Evolutionary conservation across 1,140 invertebrate species (phyloP).

Genomic region (Ladona fulva): DNA sequence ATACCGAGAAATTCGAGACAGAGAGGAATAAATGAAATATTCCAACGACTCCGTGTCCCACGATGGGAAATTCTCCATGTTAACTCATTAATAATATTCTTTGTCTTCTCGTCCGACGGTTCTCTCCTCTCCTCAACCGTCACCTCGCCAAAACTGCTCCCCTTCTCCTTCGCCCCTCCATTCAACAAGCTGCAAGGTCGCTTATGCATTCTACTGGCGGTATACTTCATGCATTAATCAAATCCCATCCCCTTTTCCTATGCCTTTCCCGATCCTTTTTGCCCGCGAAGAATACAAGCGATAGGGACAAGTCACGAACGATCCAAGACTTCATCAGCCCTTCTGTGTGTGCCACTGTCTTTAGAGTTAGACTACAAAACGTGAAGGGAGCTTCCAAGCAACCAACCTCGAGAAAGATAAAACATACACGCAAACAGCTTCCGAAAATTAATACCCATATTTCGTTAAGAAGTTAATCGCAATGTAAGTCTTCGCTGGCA

Average conservation of each 20-base stretch:
- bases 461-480: no score
- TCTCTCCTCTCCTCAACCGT: neutral
- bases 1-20: neutral
- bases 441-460: no score
- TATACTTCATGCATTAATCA: conserved; percentile 2
- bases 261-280: neutral
- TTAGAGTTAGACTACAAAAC: no score
- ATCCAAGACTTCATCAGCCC: neutral
- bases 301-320: neutral
- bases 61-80: no score
- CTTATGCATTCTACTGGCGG: neutral
- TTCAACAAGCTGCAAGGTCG: neutral
- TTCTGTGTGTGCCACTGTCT: no score
- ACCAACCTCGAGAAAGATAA: no score
- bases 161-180: neutral
- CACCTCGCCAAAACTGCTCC: neutral
- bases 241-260: neutral
- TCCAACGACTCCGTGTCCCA: no score
- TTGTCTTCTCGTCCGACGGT: no score
- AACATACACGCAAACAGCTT: no score
- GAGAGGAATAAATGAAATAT: neutral
- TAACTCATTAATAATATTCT: no score
- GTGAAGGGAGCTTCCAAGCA: no score
- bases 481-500: no score
- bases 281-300: neutral